Conservation (phyloP, 1,140 invertebrate species). For the Drosophila pruinosa region DNA sequence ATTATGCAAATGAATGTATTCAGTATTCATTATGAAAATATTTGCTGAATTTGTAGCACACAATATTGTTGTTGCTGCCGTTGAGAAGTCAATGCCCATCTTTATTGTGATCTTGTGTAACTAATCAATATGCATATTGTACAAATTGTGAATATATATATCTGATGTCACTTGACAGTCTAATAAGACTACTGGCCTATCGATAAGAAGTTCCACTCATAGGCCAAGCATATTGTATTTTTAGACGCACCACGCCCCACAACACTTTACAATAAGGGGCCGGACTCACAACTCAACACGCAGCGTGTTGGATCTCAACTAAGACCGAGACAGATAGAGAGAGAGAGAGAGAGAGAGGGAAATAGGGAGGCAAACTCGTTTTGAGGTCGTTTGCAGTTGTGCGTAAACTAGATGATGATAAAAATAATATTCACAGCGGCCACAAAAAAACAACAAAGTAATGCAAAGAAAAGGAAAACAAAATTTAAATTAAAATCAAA, state of each 20-base stretch:
- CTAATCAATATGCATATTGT: constrained; percentile 27
- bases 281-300: not conserved
- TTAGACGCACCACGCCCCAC: constrained; percentile 17
- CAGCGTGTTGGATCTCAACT: no score
- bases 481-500: constrained; percentile 28
- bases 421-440: constrained; percentile 7
- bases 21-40: constrained; percentile 18
- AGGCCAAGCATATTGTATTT: constrained; percentile 13
- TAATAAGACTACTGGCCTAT: constrained; percentile 1
- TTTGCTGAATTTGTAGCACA: constrained; percentile 6
- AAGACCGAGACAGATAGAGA: not conserved
- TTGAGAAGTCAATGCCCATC: constrained; percentile 37
- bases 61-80: constrained; percentile 22
- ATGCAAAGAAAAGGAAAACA: not conserved
- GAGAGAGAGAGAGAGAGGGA: not conserved
- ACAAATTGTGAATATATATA: constrained; percentile 1
- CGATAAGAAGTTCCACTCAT: not conserved
- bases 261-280: constrained; percentile 12
- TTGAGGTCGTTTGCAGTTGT: constrained; percentile 13
- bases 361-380: constrained; percentile 19
- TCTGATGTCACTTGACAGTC: not conserved
- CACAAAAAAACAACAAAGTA: not conserved
- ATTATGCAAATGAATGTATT: constrained; percentile 31
- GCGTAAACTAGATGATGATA: constrained; percentile 40
- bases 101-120: not conserved